A percentile compares a stretch with the other conserved stretches of the same genome.
Evolutionary conservation across 2,113 vertebrate species (phyloP).

Genomic region (Scolopax mira): DNA sequence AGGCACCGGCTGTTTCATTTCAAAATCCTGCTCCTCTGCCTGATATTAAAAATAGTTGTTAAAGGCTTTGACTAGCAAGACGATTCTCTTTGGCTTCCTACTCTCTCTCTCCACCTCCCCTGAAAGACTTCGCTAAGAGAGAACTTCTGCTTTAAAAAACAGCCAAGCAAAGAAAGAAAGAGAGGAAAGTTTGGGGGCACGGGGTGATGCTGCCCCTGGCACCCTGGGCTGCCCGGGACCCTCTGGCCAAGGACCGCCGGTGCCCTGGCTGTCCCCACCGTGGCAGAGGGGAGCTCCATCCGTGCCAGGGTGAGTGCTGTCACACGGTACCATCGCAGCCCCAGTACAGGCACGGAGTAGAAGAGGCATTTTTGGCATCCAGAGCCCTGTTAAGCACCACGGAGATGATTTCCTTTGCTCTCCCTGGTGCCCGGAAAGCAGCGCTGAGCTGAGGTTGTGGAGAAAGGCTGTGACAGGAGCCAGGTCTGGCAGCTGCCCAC

Average conservation of each 20-base stretch:
- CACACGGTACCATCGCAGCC: neutral
- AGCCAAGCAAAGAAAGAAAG: constrained; percentile 28
- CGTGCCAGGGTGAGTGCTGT: rapidly evolving
- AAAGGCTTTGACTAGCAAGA: constrained; percentile 72
- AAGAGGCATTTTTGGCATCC: neutral
- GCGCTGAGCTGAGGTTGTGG: neutral
- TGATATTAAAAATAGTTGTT: constrained; percentile 75
- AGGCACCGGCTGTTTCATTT: constrained; percentile 68
- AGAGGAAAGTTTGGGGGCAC: neutral
- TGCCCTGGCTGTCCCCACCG: rapidly evolving
- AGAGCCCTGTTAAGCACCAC: rapidly evolving
- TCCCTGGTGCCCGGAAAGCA: rapidly evolving
- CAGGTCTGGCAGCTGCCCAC: neutral
- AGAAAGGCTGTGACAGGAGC: neutral
- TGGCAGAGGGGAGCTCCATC: neutral
- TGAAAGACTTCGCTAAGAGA: constrained; percentile 23
- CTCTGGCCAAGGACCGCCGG: neutral
- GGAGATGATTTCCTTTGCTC: neutral
- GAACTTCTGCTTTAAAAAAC: constrained; percentile 41
- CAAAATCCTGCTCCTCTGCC: constrained; percentile 71
- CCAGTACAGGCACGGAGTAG: neutral
- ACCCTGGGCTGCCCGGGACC: neutral
- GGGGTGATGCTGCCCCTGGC: neutral
- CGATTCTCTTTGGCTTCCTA: constrained; percentile 67
- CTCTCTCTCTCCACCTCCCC: constrained; percentile 53